Conservation (phyloP, 2,113 vertebrate genomes). For the Siniperca knerii region DNA sequence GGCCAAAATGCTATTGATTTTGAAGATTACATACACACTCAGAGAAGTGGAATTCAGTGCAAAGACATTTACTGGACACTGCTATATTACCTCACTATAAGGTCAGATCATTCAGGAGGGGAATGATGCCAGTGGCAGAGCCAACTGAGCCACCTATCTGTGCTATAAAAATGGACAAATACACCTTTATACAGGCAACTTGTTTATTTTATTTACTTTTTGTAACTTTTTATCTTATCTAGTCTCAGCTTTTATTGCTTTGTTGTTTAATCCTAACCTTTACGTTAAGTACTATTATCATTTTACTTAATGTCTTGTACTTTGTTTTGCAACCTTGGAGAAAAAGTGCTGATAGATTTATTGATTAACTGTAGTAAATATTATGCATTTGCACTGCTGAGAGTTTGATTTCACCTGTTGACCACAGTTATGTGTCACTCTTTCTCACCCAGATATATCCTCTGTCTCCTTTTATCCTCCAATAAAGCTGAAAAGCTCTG, state of each 20-base stretch:
- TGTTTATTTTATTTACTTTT: not conserved
- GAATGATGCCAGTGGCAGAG: slow-evolving; percentile 48
- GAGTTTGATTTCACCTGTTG: not conserved
- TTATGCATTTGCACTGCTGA: not conserved
- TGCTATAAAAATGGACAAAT: slow-evolving; percentile 4
- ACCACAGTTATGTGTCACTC: not conserved
- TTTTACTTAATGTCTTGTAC: not conserved
- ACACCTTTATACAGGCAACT: not conserved
- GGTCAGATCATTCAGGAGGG: slow-evolving; percentile 23
- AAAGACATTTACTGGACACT: slow-evolving; percentile 62
- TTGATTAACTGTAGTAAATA: not conserved
- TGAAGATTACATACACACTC: slow-evolving; percentile 58
- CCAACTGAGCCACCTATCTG: slow-evolving; percentile 45
- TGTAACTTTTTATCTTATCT: too few relatives aligned
- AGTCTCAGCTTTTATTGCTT: not conserved
- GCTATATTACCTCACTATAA: slow-evolving; percentile 50
- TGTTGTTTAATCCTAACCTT: not conserved
- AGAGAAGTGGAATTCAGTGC: slow-evolving; percentile 50
- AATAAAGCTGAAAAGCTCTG: not conserved
- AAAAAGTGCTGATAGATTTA: not conserved
- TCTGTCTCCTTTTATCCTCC: not conserved
- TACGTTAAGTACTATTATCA: not conserved
- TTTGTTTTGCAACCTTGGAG: not conserved
- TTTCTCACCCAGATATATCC: not conserved
- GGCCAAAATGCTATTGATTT: slow-evolving; percentile 78